These are phyloP conservation scores for Heliopora coerulea DNA, from an alignment of 92 coral and sea anemone genomes.

Conservation along the genomic window DNA sequence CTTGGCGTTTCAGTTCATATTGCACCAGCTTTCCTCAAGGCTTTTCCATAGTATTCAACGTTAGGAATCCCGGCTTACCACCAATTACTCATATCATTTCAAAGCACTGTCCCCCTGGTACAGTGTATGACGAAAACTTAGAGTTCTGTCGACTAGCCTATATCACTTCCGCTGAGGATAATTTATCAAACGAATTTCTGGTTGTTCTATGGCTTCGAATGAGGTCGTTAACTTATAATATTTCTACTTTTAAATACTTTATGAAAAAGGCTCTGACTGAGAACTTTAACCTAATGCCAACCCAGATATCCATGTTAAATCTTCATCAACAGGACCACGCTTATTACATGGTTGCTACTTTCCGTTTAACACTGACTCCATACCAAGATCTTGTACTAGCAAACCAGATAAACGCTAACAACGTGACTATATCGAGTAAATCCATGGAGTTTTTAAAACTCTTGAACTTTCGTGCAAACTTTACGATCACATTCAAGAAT, in stretches of 20 bases:
- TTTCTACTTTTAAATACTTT: neutral
- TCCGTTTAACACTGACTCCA: constrained; percentile 11
- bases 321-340: constrained; percentile 3
- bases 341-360: neutral
- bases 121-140: neutral
- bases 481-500: neutral
- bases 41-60: neutral
- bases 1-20: neutral
- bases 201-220: neutral
- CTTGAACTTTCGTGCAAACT: constrained; percentile 1
- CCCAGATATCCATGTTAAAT: neutral
- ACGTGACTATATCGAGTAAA: neutral
- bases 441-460: constrained; percentile 2
- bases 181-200: neutral
- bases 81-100: neutral
- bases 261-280: neutral
- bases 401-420: neutral
- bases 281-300: neutral
- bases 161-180: neutral
- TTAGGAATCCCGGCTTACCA: neutral
- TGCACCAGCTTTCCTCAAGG: neutral
- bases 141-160: neutral
- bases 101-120: neutral
- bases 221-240: neutral
- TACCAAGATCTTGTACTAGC: constrained; percentile 7